Percentiles rank a stretch among this genome's conserved stretches.
phyloP scores from a whole-genome alignment of 1,140 invertebrate species.

The Bombyx mori region DNA sequence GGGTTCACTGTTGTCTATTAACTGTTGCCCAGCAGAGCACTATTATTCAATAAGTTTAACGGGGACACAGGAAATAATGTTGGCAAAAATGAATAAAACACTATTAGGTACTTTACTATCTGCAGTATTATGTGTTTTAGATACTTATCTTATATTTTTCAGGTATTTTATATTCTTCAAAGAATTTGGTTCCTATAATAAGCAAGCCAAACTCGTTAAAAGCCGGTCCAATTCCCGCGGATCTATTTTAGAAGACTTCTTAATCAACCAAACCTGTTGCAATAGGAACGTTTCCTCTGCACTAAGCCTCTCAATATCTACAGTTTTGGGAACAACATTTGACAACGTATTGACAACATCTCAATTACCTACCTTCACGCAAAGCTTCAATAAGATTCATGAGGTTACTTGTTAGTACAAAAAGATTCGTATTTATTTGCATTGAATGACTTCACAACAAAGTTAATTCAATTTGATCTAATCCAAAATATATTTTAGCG shows the following conservation, averaged over 20 bases:
- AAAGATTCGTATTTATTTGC: not conserved
- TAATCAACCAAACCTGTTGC: conserved; percentile 24
- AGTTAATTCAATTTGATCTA: not conserved
- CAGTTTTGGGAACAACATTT: conserved; percentile 31
- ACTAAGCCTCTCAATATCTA: conserved; percentile 38
- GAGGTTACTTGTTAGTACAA: conserved; percentile 49
- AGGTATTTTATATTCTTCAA: conserved; percentile 73
- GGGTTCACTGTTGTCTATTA: too few species aligned
- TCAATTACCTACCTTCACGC: conserved; percentile 26
- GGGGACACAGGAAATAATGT: too few species aligned
- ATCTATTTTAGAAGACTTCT: conserved; percentile 55
- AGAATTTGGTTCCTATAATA: conserved; percentile 69
- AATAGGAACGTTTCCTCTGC: conserved; percentile 29
- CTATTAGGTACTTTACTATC: too few species aligned
- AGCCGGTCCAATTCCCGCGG: conserved; percentile 60
- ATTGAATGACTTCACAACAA: not conserved
- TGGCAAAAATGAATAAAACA: too few species aligned
- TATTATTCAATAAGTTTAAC: too few species aligned
- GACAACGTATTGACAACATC: conserved; percentile 29
- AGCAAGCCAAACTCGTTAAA: conserved; percentile 62
- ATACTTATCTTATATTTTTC: conserved; percentile 24
- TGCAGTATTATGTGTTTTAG: too few species aligned
- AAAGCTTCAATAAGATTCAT: conserved; percentile 46
- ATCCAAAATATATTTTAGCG: conserved; percentile 30
- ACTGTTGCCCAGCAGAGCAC: too few species aligned